Evolutionary conservation across 2,797 vertebrate genomes (phyloP).

Genomic region (Galaxias olidus): DNA sequence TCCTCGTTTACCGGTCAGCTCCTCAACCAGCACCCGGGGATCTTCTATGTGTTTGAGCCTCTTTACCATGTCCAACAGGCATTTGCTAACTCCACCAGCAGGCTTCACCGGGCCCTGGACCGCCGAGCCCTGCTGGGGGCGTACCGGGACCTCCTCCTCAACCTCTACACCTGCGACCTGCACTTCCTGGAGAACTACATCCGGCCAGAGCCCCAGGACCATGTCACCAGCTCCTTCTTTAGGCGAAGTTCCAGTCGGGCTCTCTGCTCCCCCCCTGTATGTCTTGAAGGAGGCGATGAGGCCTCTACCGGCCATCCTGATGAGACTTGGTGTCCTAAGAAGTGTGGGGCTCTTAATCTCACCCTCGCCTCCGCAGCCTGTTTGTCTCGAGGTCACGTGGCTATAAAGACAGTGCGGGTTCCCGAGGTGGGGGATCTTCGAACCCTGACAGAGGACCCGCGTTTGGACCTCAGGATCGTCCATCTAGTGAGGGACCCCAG

Average conservation of each 20-base stretch:
- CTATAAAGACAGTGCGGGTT: slow-evolving; percentile 79
- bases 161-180: slow-evolving; percentile 79
- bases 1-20: slow-evolving; percentile 84
- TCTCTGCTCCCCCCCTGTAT: slow-evolving; percentile 78
- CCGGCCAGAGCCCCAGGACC: slow-evolving; percentile 73
- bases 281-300: slow-evolving; percentile 44
- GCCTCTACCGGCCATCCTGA: slow-evolving; percentile 45
- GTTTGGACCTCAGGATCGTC: slow-evolving; percentile 78
- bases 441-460: slow-evolving; percentile 77
- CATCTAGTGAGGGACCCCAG: slow-evolving; percentile 83
- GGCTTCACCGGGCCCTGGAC: slow-evolving; percentile 65
- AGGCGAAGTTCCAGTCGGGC: slow-evolving; percentile 76
- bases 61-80: slow-evolving; percentile 81
- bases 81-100: slow-evolving; percentile 73
- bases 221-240: slow-evolving; percentile 73
- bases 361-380: slow-evolving; percentile 71
- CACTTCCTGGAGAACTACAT: slow-evolving; percentile 79
- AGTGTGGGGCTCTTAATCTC: slow-evolving; percentile 75
- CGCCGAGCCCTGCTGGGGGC: slow-evolving; percentile 74
- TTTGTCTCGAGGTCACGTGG: slow-evolving; percentile 64
- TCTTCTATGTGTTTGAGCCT: slow-evolving; percentile 84
- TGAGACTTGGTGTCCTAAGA: slow-evolving; percentile 76
- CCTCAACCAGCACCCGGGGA: slow-evolving; percentile 79
- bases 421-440: slow-evolving; percentile 72
- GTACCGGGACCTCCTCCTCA: slow-evolving; percentile 79